A percentile compares a stretch with the other conserved stretches of the same genome.
Conservation (phyloP, 2,113 vertebrate genomes). For the Merops nubicus region DNA sequence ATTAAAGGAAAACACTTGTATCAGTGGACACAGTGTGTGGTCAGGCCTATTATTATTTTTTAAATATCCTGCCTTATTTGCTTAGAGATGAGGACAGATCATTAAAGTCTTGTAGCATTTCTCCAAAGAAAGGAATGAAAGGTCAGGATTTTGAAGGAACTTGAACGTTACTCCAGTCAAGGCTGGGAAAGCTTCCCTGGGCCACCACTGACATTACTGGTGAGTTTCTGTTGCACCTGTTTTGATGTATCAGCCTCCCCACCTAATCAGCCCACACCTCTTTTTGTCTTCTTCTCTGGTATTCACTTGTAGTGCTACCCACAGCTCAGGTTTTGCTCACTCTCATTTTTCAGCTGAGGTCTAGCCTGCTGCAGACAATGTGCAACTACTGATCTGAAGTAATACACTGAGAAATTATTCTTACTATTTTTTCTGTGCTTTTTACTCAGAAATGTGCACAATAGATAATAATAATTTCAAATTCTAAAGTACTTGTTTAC, state of each 20-base stretch:
- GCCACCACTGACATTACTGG: not conserved
- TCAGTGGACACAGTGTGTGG: not conserved
- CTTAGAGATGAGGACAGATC: not conserved
- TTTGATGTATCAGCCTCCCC: not conserved
- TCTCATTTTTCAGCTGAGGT: not conserved
- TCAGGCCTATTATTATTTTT: not conserved
- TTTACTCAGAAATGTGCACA: not conserved
- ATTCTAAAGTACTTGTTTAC: not conserved
- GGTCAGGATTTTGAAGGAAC: not conserved
- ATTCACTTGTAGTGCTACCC: not conserved
- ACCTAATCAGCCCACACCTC: not conserved
- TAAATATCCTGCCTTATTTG: not conserved
- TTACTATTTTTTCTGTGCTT: not conserved
- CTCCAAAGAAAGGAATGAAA: not conserved
- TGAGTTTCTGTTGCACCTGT: not conserved
- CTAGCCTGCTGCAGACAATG: not conserved
- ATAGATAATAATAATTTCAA: not conserved
- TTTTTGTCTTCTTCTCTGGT: not conserved
- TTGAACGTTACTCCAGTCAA: fast-evolving
- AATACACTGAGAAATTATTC: not conserved
- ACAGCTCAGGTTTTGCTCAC: not conserved
- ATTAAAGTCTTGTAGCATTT: not conserved
- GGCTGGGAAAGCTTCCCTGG: not conserved
- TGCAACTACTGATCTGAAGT: not conserved
- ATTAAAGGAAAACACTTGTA: not conserved